Base-by-base conservation (phyloP, 2,797 vertebrate genomes). In the Oreochromis grahami region DNA sequence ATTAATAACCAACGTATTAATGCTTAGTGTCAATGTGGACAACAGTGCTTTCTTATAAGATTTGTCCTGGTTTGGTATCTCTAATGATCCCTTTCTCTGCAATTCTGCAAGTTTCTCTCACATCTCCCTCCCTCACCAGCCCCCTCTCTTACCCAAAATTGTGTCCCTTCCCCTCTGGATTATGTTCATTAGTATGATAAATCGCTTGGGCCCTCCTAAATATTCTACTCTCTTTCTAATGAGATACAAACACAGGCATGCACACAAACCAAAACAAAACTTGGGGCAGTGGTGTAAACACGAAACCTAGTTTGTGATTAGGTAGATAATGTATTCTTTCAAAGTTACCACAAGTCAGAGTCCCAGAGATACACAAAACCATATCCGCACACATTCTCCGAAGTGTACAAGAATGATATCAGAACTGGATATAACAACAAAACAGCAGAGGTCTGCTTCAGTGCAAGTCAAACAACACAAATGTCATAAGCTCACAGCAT, bases 101-200 rank as follows among this genome's bases (percentile, higher is more conserved):
- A 80, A 14, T 80, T 77, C 34, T 82, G 6, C 24, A 63, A 68
- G 26, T 83, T 87, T 83, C 17, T 50, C 58, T 78, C 58, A 14
- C 50, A 79, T 76, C 26, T 56, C 29, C 36, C 9, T 60, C 32
- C 76, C 50, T 80, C 70, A 56, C 78, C 68, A 43, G 45, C 52
- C 85, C 26, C 38, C 38, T 87, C 34, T 29, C 63, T n/a, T 14
- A 36, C 56, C 77, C 19, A 58, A 90, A 91, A 90, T 43, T 79
- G 74, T 80, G 55, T 81, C 58, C 89, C 79, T 82, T 84, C 38
- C 81, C 88, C 78, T 86, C 79, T 79, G 86, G 87, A 92, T 87
- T 84, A 80, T 84, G 81, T 91, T 93, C 89, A 94, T 93, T 92
- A 90, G 77, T 87, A 89, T 92, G 84, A 94, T 90, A 87, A 87